These are phyloP conservation scores for Hydra vulgaris DNA, from an alignment of 30 jellyfish, hydroid and myxozoan species.

Conservation along the genomic window DNA sequence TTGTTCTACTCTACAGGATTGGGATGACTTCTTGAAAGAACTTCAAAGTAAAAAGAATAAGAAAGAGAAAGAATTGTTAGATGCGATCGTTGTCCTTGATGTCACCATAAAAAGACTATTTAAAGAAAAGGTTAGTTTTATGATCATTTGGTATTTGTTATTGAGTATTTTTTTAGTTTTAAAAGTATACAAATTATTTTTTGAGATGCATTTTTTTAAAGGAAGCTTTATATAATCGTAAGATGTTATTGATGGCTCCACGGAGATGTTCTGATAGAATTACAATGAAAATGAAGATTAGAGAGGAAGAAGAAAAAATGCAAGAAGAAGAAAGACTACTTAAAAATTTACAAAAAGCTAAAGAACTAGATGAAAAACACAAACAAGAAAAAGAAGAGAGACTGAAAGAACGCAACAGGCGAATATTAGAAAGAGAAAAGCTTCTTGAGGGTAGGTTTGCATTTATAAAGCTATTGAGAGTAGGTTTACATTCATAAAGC, in stretches of 20 bases:
- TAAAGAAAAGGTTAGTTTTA: slow-evolving; percentile 51
- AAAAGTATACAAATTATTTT: neutral
- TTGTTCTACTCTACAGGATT: slow-evolving; percentile 65
- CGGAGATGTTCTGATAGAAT: slow-evolving; percentile 81
- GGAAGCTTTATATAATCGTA: slow-evolving; percentile 76
- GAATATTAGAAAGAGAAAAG: slow-evolving; percentile 66
- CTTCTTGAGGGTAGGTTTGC: slow-evolving; percentile 56
- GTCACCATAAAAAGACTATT: slow-evolving; percentile 30
- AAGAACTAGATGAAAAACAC: slow-evolving; percentile 67
- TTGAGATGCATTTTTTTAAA: neutral
- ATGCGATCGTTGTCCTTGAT: slow-evolving; percentile 24
- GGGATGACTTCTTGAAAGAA: slow-evolving; percentile 45
- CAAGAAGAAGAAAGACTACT: slow-evolving; percentile 26
- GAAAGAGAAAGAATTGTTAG: slow-evolving; percentile 26
- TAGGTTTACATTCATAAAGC: no score
- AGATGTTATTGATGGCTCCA: slow-evolving; percentile 56
- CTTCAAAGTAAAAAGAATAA: slow-evolving; percentile 34
- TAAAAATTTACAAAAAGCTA: slow-evolving; percentile 38
- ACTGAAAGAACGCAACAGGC: slow-evolving; percentile 55
- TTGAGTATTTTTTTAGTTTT: no score
- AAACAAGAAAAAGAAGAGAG: slow-evolving; percentile 55
- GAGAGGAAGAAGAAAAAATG: slow-evolving; percentile 62
- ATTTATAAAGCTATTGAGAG: neutral
- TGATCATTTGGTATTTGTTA: neutral
- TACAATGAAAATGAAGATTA: slow-evolving; percentile 38